Evolutionary conservation across 2,888 invertebrate species (phyloP).

Genomic region (Archips crataeganus): DNA sequence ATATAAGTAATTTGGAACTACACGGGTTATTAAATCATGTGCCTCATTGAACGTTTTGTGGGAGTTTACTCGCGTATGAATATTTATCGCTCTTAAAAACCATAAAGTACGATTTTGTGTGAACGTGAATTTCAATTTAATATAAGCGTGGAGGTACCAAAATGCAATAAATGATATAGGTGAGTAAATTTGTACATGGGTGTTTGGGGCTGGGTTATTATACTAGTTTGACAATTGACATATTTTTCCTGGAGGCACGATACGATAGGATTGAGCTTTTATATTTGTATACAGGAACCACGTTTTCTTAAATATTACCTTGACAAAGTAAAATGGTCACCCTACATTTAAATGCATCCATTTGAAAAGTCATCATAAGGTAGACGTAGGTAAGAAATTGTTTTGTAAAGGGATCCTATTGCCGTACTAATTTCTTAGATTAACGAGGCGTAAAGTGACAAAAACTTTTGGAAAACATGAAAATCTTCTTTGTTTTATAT

Average conservation of each 20-base stretch:
- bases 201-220: neutral
- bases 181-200: neutral
- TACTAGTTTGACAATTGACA: neutral
- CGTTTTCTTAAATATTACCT: no score
- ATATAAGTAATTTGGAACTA: slow-evolving; percentile 47
- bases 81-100: slow-evolving; percentile 55
- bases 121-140: slow-evolving; percentile 41
- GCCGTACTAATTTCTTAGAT: no score
- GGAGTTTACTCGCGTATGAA: slow-evolving; percentile 55
- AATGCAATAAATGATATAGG: slow-evolving; percentile 1
- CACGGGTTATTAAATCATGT: slow-evolving; percentile 63
- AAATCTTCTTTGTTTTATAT: no score
- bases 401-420: no score
- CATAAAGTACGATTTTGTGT: slow-evolving; percentile 43
- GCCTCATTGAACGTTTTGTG: slow-evolving; percentile 59
- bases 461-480: no score
- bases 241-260: neutral
- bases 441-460: no score
- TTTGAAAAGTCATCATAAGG: no score
- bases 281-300: no score
- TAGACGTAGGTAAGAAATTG: no score
- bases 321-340: no score
- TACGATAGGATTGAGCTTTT: neutral
- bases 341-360: no score
- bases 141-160: neutral